phyloP scores from a whole-genome alignment of 64 coral and sea anemone species.

The Montipora sp. region DNA sequence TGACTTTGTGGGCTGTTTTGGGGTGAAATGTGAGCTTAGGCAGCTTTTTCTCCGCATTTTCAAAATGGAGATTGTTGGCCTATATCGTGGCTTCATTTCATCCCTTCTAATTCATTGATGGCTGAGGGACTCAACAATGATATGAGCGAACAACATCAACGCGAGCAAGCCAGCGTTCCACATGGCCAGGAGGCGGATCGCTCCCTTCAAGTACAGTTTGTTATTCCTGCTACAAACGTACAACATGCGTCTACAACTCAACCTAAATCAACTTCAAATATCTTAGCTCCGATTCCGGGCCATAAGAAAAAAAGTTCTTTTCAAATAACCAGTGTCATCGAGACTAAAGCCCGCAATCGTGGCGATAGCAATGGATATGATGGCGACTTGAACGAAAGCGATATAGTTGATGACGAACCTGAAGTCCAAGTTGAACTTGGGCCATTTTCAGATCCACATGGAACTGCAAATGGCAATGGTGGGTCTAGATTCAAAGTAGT shows the following conservation, averaged over 20 bases:
- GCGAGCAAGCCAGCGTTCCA: constrained; percentile 79
- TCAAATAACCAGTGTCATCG: constrained; percentile 97
- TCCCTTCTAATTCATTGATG: constrained; percentile 72
- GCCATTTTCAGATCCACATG: constrained; percentile 51
- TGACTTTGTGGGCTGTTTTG: constrained; percentile 76
- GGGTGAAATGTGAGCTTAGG: constrained; percentile 59
- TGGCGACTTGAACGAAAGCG: constrained; percentile 91
- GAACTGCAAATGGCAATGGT: constrained; percentile 92
- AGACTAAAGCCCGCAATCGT: constrained; percentile 85
- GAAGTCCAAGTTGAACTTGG: constrained; percentile 83
- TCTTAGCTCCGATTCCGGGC: constrained; percentile 38
- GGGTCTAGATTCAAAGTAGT: constrained; percentile 96
- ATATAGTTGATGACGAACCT: constrained; percentile 73
- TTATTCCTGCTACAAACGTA: constrained; percentile 61
- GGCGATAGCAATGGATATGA: constrained; percentile 97
- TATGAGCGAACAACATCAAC: constrained; percentile 97
- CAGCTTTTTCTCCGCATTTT: constrained; percentile 38
- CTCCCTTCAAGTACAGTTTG: constrained; percentile 76
- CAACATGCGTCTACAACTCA: constrained; percentile 35
- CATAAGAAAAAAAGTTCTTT: constrained; percentile 97
- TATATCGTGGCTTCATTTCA: constrained; percentile 52
- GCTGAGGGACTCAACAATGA: constrained; percentile 96
- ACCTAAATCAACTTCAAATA: constrained; percentile 37
- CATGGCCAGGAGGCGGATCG: constrained; percentile 98
- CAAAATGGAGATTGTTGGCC: constrained; percentile 79